These are phyloP conservation scores for Falco biarmicus DNA, from an alignment of 2,797 vertebrate genomes.

Conservation along the genomic window DNA sequence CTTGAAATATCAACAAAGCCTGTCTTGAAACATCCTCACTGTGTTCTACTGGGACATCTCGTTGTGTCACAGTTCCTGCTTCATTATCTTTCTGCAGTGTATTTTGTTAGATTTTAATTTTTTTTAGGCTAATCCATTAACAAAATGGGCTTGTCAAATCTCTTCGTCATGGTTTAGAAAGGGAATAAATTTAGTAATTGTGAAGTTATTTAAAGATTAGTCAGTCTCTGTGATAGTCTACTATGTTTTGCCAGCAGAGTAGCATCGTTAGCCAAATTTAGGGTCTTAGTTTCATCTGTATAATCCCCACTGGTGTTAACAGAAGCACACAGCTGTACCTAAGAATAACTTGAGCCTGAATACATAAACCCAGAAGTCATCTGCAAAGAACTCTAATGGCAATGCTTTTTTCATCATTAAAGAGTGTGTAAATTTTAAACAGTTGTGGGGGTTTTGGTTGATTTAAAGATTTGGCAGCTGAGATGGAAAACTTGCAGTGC, in stretches of 20 bases:
- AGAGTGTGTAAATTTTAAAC: background rate
- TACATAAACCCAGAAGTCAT: background rate
- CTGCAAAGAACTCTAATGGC: background rate
- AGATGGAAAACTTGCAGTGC: background rate
- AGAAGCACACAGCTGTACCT: background rate
- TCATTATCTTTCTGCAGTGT: background rate
- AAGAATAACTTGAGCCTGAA: background rate
- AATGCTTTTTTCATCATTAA: background rate
- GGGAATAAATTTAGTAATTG: constrained; percentile 20
- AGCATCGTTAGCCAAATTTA: background rate
- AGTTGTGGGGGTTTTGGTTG: background rate
- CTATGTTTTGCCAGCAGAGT: background rate
- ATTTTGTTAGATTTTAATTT: constrained; percentile 12
- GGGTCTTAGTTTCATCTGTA: background rate
- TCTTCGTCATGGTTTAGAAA: background rate
- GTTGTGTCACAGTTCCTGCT: background rate
- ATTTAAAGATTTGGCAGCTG: background rate
- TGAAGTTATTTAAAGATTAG: constrained; percentile 16
- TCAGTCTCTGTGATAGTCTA: background rate
- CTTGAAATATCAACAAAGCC: background rate
- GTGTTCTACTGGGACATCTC: background rate
- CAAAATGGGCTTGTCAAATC: constrained; percentile 29
- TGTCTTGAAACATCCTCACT: background rate
- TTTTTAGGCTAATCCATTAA: constrained; percentile 2
- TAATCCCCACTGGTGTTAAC: background rate